Conservation (phyloP, 1,140 invertebrate species). For the Brachionus calyciflorus region DNA sequence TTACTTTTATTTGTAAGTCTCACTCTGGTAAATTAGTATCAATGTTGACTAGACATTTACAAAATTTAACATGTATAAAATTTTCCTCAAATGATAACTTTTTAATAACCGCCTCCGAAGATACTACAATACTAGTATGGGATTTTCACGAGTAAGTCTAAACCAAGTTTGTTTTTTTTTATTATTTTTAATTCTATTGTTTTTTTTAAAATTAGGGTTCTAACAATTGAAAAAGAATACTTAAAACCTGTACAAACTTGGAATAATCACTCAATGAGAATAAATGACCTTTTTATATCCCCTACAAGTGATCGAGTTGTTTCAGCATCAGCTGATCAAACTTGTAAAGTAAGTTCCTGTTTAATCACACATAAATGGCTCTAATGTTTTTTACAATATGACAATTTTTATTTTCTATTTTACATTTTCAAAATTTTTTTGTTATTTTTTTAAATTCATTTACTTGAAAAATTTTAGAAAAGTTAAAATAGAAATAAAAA, state of each 20-base stretch:
- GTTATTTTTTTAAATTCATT: neutral
- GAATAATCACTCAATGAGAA: constrained; percentile 45
- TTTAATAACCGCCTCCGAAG: constrained; percentile 29
- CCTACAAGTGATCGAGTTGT: constrained; percentile 24
- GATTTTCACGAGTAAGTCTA: neutral
- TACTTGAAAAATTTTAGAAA: too few species aligned
- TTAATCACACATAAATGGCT: too few species aligned
- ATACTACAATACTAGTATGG: constrained; percentile 45
- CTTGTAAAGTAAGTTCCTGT: constrained; percentile 26
- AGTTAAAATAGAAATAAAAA: too few species aligned
- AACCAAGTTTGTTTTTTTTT: neutral
- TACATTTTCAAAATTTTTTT: neutral
- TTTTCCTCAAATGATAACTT: neutral
- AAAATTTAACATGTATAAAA: constrained; percentile 39
- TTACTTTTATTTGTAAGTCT: neutral
- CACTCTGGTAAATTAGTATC: constrained; percentile 21
- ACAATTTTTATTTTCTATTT: neutral
- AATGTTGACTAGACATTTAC: constrained; percentile 10
- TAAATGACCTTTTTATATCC: constrained; percentile 33
- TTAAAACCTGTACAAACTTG: constrained; percentile 24
- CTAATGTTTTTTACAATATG: too few species aligned
- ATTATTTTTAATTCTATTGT: neutral
- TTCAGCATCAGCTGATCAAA: constrained; percentile 35
- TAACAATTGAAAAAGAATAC: constrained; percentile 31
- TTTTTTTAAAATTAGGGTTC: constrained; percentile 10